These are phyloP conservation scores for Zalophus californianus DNA, from an alignment of 2,797 vertebrate genomes.

Conservation along the genomic window DNA sequence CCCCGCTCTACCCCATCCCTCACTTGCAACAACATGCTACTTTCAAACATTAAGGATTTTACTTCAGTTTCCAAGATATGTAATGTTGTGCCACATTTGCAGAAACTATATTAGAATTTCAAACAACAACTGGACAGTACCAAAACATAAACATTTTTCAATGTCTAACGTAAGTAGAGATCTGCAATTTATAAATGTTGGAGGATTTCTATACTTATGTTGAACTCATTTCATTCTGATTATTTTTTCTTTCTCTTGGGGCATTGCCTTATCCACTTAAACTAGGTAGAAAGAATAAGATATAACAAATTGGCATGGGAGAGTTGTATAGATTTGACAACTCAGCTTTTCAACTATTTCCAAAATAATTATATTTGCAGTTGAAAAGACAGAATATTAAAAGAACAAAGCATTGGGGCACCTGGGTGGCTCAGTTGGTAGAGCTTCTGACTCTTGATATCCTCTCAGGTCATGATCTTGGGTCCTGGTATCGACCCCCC, in stretches of 20 bases:
- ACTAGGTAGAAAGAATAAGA: not conserved
- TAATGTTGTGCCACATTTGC: not conserved
- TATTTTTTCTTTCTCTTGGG: not conserved
- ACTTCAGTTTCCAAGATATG: not conserved
- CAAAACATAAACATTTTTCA: not conserved
- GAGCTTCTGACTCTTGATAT: not conserved
- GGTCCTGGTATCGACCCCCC: not conserved
- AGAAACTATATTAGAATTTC: not conserved
- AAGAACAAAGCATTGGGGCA: not conserved
- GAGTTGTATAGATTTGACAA: not conserved
- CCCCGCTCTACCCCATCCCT: fast-evolving
- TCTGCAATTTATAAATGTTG: not conserved
- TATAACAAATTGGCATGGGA: not conserved
- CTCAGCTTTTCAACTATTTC: not conserved
- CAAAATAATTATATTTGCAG: not conserved
- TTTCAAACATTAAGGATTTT: not conserved
- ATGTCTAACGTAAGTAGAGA: not conserved
- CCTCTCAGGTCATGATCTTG: not conserved
- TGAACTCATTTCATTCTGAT: not conserved
- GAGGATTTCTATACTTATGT: not conserved
- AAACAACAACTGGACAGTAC: not conserved
- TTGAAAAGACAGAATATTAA: not conserved
- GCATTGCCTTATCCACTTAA: not conserved
- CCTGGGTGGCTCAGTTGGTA: not conserved
- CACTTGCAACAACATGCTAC: not conserved